Evolutionary conservation across 1,140 invertebrate genomes (phyloP).

Genomic region (Trigoniulus corallinus): DNA sequence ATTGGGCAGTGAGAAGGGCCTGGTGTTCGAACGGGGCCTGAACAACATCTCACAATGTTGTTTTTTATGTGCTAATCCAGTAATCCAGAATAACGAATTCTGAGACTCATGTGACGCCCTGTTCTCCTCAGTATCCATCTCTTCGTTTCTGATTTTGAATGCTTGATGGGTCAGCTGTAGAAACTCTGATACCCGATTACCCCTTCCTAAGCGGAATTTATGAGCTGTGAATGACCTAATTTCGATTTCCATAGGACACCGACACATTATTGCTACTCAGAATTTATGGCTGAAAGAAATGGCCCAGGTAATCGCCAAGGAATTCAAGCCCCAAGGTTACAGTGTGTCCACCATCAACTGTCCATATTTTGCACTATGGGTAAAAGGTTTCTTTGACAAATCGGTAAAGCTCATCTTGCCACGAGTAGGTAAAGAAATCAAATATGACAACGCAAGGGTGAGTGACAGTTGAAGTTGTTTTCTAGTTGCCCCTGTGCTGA

Average conservation of each 20-base stretch:
- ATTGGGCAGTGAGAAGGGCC: too few species aligned
- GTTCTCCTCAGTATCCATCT: too few species aligned
- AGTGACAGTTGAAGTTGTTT: constrained; percentile 8
- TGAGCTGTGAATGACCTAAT: too few species aligned
- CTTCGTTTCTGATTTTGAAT: too few species aligned
- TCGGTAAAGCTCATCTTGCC: constrained; percentile 28
- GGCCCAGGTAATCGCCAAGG: constrained; percentile 26
- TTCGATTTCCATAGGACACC: constrained; percentile 18
- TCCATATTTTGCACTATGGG: constrained; percentile 30
- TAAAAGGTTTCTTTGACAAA: constrained; percentile 30
- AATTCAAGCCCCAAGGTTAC: constrained; percentile 32
- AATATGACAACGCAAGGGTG: constrained; percentile 34
- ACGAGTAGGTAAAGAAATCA: constrained; percentile 28
- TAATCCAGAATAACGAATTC: too few species aligned
- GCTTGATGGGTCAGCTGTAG: too few species aligned
- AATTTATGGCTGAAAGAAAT: constrained; percentile 31
- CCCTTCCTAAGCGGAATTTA: too few species aligned
- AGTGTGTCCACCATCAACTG: constrained; percentile 30
- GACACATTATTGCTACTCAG: constrained; percentile 24
- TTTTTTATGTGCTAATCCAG: too few species aligned
- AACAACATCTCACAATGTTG: too few species aligned
- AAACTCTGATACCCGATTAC: too few species aligned
- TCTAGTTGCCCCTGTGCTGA: not conserved
- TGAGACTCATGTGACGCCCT: too few species aligned
- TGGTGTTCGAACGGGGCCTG: too few species aligned